A percentile compares a stretch with the other conserved stretches of the same genome.
phyloP scores from a whole-genome alignment of 1,140 invertebrate genomes.

The Drosophila pandora region DNA sequence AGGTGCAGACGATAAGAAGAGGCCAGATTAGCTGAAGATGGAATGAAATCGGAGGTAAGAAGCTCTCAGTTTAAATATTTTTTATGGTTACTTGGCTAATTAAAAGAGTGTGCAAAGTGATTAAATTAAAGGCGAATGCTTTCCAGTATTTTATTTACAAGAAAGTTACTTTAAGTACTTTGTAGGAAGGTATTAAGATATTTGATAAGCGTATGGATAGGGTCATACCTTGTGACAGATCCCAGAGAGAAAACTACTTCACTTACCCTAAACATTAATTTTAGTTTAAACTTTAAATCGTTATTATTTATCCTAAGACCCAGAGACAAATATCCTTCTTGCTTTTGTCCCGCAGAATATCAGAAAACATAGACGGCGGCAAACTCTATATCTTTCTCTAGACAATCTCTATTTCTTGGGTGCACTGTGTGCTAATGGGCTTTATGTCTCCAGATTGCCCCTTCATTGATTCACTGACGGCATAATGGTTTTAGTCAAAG shows the following conservation, averaged over 20 bases:
- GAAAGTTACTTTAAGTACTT: slow-evolving; percentile 1
- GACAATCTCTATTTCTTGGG: slow-evolving; percentile 66
- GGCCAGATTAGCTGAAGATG: slow-evolving; percentile 14
- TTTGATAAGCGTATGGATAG: neutral
- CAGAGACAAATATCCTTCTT: slow-evolving; percentile 17
- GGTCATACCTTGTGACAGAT: neutral
- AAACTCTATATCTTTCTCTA: slow-evolving; percentile 22
- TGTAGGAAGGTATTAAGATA: neutral
- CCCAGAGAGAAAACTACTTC: neutral
- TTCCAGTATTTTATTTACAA: neutral
- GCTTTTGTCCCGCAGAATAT: slow-evolving; percentile 11
- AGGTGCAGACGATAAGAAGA: slow-evolving; percentile 39
- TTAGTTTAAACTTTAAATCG: neutral
- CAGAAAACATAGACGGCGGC: slow-evolving; percentile 18
- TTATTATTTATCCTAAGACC: neutral
- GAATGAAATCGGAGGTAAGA: slow-evolving; percentile 31
- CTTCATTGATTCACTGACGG: slow-evolving; percentile 2
- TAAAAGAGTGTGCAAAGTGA: slow-evolving; percentile 11
- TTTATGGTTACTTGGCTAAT: slow-evolving; percentile 36
- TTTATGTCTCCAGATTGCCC: slow-evolving; percentile 22
- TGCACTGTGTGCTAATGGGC: slow-evolving; percentile 30
- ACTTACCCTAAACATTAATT: neutral
- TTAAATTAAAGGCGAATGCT: slow-evolving; percentile 1
- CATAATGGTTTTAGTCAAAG: neutral
- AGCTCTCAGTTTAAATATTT: slow-evolving; percentile 36